Conservation (phyloP, 2,888 invertebrate species). For the Thyatira batis region DNA sequence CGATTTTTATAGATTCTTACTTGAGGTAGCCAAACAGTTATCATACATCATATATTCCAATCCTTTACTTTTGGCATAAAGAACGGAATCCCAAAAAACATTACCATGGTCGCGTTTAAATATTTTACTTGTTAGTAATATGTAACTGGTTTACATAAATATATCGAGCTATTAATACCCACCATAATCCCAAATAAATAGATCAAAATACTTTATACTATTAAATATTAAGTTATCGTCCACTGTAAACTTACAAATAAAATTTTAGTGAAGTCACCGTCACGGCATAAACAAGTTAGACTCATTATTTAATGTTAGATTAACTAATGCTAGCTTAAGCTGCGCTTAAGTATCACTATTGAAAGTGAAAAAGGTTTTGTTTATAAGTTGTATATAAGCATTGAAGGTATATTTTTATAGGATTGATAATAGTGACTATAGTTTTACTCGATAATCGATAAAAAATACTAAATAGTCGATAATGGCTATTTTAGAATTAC, state of each 20-base stretch:
- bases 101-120: no score
- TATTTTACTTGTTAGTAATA: no score
- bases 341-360: background rate
- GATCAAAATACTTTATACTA: no score
- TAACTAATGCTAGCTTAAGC: background rate
- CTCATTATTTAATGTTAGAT: background rate
- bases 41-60: no score
- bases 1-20: no score
- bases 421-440: background rate
- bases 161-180: no score
- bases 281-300: background rate
- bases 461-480: background rate
- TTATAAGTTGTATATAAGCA: conserved; percentile 17
- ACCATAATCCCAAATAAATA: no score
- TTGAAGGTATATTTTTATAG: conserved; percentile 47
- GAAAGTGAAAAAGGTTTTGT: conserved; percentile 21
- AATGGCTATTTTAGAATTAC: no score
- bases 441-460: background rate
- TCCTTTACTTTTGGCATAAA: no score
- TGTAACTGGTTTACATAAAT: no score
- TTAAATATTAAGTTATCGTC: background rate
- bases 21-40: no score
- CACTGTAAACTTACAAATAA: background rate
- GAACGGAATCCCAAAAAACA: no score
- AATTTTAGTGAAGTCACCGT: background rate